Conservation (phyloP, 1,140 invertebrate species). For the Trinorchestia longiramus region DNA sequence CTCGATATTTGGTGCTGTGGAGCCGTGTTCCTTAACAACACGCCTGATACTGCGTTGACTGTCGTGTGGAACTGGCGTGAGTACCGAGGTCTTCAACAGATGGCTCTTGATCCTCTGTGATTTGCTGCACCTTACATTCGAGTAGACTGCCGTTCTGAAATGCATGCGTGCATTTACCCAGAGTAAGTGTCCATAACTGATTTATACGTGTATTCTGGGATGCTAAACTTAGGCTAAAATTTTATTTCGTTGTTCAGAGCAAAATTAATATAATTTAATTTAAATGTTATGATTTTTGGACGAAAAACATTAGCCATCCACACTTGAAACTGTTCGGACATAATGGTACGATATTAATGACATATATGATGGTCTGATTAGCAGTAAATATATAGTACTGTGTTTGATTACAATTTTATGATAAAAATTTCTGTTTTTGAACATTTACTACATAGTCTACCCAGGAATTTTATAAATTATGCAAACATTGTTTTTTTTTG, state of each 20-base stretch:
- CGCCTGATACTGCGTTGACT: neutral
- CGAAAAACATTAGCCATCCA: no score
- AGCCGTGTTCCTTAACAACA: neutral
- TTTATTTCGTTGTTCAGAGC: neutral
- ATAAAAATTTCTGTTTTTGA: no score
- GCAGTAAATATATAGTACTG: no score
- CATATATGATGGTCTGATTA: no score
- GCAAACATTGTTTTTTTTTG: no score
- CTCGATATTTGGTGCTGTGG: conserved; percentile 23
- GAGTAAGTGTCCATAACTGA: neutral
- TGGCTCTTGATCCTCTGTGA: neutral
- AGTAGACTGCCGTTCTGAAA: neutral
- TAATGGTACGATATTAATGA: no score
- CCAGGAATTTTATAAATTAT: no score
- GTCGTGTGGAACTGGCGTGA: neutral
- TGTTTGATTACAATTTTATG: no score
- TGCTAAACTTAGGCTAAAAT: neutral
- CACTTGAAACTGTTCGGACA: no score
- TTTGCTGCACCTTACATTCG: neutral
- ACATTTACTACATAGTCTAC: no score
- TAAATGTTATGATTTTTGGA: neutral
- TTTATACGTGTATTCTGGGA: neutral
- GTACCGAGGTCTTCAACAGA: neutral
- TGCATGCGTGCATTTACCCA: neutral
- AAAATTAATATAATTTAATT: neutral